Evolutionary conservation across 2,888 invertebrate species (phyloP).

Genomic region (Ditula angustiorana): DNA sequence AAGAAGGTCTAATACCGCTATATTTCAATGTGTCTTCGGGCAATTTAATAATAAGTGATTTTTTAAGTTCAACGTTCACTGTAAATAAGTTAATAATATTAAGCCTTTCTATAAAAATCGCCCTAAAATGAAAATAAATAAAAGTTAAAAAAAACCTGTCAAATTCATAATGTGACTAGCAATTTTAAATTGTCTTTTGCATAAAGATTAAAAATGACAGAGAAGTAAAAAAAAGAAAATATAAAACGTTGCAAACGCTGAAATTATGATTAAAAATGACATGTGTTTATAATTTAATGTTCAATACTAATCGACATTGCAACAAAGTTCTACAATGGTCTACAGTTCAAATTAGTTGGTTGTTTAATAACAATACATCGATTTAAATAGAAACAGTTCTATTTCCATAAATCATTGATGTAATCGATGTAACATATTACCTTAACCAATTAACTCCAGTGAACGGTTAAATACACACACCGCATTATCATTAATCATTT

Average conservation of each 20-base stretch:
- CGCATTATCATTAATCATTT: not conserved
- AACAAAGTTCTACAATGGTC: not conserved
- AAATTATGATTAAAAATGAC: too few relatives aligned
- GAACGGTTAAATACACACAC: constrained; percentile 9
- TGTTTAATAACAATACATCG: not conserved
- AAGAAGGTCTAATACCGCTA: constrained; percentile 15
- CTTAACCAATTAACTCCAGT: constrained; percentile 20
- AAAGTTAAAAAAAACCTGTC: too few relatives aligned
- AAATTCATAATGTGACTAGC: too few relatives aligned
- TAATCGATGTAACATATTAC: constrained; percentile 20
- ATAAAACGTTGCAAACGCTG: too few relatives aligned
- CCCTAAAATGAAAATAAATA: too few relatives aligned
- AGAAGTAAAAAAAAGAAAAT: too few relatives aligned
- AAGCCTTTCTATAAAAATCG: too few relatives aligned
- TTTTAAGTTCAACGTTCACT: not conserved
- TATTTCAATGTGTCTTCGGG: not conserved
- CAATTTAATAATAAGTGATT: not conserved
- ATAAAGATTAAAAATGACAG: too few relatives aligned
- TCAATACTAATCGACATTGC: too few relatives aligned
- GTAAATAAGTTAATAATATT: not conserved
- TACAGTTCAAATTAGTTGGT: not conserved
- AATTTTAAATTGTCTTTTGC: too few relatives aligned
- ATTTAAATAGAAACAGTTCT: not conserved
- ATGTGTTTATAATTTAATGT: too few relatives aligned
- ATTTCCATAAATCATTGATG: constrained; percentile 14